These are phyloP conservation scores for Synergus umbraculus DNA, from an alignment of 2,888 invertebrate genomes.

Conservation along the genomic window DNA sequence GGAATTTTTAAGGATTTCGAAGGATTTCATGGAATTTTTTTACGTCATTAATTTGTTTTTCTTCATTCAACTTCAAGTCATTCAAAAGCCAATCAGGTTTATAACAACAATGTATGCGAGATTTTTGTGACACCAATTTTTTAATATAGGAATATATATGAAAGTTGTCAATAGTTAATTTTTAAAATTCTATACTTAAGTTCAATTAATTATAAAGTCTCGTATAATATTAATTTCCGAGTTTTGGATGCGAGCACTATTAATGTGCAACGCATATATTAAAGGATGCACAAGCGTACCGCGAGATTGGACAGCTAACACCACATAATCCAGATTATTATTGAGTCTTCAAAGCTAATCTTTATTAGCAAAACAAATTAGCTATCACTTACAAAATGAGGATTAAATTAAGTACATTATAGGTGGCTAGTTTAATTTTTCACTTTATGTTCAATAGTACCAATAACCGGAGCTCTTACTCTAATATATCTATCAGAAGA, in stretches of 20 bases:
- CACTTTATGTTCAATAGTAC: background rate
- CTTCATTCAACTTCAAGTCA: too few relatives aligned
- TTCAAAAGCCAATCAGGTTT: too few relatives aligned
- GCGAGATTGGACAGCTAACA: constrained; percentile 5
- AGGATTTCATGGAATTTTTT: too few relatives aligned
- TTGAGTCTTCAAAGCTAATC: constrained; percentile 10
- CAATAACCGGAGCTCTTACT: too few relatives aligned
- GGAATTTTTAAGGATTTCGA: too few relatives aligned
- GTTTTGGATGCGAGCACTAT: background rate
- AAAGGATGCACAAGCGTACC: background rate
- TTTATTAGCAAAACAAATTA: constrained; percentile 4
- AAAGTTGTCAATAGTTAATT: background rate
- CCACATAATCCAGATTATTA: constrained; percentile 27
- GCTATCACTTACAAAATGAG: background rate
- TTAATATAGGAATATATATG: background rate
- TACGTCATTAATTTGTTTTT: too few relatives aligned
- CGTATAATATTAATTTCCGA: background rate
- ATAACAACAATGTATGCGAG: too few relatives aligned
- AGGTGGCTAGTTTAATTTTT: background rate
- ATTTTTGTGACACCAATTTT: too few relatives aligned
- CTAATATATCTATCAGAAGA: too few relatives aligned
- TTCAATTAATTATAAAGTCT: background rate
- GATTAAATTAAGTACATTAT: constrained; percentile 1
- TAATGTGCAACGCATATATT: background rate
- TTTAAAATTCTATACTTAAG: background rate